Conservation (phyloP, 2,888 invertebrate species). For the Tricholauxania praeusta region DNA sequence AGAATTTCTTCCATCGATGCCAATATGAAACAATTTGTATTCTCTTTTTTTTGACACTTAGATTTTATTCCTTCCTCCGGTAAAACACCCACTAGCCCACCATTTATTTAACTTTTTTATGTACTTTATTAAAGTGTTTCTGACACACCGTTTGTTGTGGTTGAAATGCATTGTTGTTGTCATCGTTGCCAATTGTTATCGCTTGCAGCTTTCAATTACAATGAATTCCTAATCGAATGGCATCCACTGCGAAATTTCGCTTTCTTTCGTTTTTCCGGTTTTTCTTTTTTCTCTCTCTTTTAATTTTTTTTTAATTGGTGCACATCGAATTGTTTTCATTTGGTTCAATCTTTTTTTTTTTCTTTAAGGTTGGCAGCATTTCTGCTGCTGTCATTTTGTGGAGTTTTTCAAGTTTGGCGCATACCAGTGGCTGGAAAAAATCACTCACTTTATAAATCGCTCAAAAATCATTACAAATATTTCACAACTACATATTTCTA, state of each 20-base stretch:
- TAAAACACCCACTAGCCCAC: no score
- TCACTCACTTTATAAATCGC: not conserved
- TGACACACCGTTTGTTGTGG: not conserved
- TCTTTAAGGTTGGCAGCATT: no score
- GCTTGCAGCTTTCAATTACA: not conserved
- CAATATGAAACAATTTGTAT: not conserved
- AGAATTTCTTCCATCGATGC: no score
- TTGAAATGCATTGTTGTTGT: not conserved
- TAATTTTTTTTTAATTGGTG: not conserved
- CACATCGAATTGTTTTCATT: no score
- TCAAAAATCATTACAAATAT: not conserved
- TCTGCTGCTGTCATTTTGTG: no score
- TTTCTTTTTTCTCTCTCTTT: not conserved
- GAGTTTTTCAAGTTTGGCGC: no score
- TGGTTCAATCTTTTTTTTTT: not conserved
- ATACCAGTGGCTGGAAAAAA: no score
- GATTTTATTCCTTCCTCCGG: no score
- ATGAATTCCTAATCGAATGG: slow-evolving; percentile 20
- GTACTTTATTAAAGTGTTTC: no score
- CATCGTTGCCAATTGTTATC: slow-evolving; percentile 2
- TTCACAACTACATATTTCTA: not conserved
- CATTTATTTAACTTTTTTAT: no score
- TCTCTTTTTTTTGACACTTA: no score
- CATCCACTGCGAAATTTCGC: slow-evolving; percentile 19
- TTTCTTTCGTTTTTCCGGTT: slow-evolving; percentile 9